phyloP scores from a whole-genome alignment of 1,140 invertebrate genomes.

The Berghia stephanieae region DNA sequence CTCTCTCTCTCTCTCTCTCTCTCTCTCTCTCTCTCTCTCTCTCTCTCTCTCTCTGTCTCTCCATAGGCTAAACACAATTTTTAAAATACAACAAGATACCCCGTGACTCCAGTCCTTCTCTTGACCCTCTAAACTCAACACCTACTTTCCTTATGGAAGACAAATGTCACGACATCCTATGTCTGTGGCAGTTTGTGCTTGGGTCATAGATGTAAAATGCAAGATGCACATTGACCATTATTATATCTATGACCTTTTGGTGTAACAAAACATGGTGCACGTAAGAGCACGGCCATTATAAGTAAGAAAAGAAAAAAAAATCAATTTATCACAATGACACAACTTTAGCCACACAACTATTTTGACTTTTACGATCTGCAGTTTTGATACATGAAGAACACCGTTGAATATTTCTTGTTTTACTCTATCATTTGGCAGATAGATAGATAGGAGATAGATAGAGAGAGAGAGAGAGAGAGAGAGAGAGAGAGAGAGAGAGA shows the following conservation, averaged over 20 bases:
- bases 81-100: no score
- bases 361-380: conserved; percentile 61
- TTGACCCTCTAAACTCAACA: background rate
- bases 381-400: conserved; percentile 78
- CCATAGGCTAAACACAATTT: no score
- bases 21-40: conserved; percentile 28
- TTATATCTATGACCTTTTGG: background rate
- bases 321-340: conserved; percentile 27
- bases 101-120: no score
- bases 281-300: no score
- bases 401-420: conserved; percentile 88
- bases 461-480: background rate
- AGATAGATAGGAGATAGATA: background rate
- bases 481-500: background rate
- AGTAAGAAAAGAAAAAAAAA: background rate
- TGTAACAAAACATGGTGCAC: no score
- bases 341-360: conserved; percentile 28
- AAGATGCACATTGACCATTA: background rate
- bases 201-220: background rate
- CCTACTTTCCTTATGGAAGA: background rate
- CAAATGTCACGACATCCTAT: background rate
- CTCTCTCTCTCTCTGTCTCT: conserved; percentile 1
- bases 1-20: background rate
- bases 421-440: conserved; percentile 71
- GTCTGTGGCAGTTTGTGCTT: background rate